Percentiles rank a stretch among this genome's conserved stretches.
These are phyloP conservation scores for Dufourea novaeangliae DNA, from an alignment of 1,140 invertebrate species.

Conservation along the genomic window DNA sequence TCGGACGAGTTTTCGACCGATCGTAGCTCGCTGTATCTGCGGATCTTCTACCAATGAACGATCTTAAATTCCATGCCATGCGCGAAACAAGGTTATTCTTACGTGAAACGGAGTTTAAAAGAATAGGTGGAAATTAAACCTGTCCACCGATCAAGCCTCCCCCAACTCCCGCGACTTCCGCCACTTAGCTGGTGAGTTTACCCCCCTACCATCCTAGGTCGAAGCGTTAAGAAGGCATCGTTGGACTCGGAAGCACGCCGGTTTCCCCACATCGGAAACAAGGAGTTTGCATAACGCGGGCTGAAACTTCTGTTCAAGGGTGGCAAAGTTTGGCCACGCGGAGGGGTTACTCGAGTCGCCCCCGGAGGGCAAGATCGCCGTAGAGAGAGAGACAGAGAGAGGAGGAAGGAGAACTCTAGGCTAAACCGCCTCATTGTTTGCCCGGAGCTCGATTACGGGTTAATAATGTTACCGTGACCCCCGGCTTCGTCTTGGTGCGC, in stretches of 20 bases:
- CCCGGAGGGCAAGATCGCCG: conserved; percentile 46
- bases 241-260: conserved; percentile 15
- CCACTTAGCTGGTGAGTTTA: neutral
- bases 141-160: conserved; percentile 9
- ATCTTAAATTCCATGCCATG: too few relatives aligned
- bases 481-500: conserved; percentile 32
- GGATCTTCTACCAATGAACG: too few relatives aligned
- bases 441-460: conserved; percentile 66
- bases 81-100: too few relatives aligned
- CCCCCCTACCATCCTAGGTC: too few relatives aligned
- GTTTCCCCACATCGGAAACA: conserved; percentile 40
- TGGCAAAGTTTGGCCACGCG: conserved; percentile 51
- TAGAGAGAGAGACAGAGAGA: neutral
- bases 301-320: conserved; percentile 56
- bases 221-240: conserved; percentile 32
- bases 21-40: too few relatives aligned
- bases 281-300: conserved; percentile 55
- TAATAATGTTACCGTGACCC: conserved; percentile 66
- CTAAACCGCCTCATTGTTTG: conserved; percentile 63
- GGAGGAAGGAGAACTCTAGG: neutral
- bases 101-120: too few relatives aligned
- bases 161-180: neutral
- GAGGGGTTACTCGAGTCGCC: conserved; percentile 15
- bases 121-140: conserved; percentile 32
- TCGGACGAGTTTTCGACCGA: too few relatives aligned